Conservation (phyloP, 2,113 vertebrate genomes). For the Cryptomyrus ogoouensis region DNA sequence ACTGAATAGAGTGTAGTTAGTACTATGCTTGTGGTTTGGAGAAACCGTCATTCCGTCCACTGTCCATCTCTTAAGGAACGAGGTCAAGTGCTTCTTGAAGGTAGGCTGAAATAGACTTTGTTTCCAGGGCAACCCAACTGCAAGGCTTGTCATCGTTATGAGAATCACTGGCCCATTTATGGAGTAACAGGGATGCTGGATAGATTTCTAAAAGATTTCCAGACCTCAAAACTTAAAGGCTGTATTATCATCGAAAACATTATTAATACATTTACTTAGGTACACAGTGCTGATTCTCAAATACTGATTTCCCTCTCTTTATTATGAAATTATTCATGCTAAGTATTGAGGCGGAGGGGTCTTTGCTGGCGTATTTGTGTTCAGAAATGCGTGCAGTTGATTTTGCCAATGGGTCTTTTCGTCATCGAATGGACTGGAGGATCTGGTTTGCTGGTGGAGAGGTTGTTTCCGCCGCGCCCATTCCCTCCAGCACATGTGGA, state of each 20-base stretch:
- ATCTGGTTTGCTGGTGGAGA: background rate
- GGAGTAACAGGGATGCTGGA: background rate
- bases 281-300: background rate
- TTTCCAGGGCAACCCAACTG: slow-evolving; percentile 18
- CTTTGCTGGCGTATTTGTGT: background rate
- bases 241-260: background rate
- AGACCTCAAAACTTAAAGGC: background rate
- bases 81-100: slow-evolving; percentile 1
- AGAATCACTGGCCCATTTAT: background rate
- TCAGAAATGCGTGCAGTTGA: background rate
- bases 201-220: background rate
- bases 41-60: background rate
- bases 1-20: background rate
- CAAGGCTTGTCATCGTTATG: background rate
- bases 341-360: background rate
- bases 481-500: background rate
- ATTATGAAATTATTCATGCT: background rate
- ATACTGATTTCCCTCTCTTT: background rate
- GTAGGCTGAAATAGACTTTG: slow-evolving; percentile 10
- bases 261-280: background rate
- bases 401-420: background rate
- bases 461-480: background rate
- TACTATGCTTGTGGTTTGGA: background rate
- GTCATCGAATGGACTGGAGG: background rate
- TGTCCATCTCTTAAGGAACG: background rate